A percentile compares a stretch with the other conserved stretches of the same genome.
These are phyloP conservation scores for Crotalus viridis DNA, from an alignment of 2,113 vertebrate genomes.

Conservation along the genomic window DNA sequence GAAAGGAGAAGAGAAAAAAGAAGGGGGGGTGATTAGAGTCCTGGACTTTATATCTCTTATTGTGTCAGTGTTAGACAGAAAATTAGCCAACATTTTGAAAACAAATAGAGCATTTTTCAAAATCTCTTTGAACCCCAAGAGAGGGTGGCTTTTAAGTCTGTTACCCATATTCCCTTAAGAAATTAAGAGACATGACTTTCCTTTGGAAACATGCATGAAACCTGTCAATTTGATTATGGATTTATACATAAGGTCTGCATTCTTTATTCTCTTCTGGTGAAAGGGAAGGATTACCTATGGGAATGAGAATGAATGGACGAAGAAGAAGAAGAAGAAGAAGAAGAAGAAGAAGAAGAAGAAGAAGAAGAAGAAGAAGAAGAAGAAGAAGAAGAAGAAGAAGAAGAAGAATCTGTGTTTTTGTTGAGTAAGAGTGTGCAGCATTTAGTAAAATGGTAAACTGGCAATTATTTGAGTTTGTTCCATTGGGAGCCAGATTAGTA, in stretches of 20 bases:
- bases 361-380: too few species aligned
- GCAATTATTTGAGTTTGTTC: not conserved
- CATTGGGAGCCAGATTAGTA: not conserved
- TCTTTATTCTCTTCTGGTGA: slow-evolving; percentile 24
- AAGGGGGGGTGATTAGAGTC: not conserved
- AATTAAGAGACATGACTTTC: slow-evolving; percentile 4
- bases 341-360: too few species aligned
- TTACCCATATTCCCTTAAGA: not conserved
- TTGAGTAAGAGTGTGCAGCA: not conserved
- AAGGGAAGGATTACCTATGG: not conserved
- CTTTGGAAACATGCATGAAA: not conserved
- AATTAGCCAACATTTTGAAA: slow-evolving; percentile 49
- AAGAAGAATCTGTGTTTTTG: too few species aligned
- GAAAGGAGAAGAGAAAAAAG: not conserved
- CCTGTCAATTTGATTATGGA: not conserved
- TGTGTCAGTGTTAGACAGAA: slow-evolving; percentile 46
- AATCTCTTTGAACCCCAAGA: slow-evolving; percentile 16
- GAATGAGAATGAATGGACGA: not conserved
- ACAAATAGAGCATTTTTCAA: slow-evolving; percentile 45
- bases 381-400: too few species aligned
- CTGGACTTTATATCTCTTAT: not conserved
- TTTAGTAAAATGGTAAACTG: too few species aligned
- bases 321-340: not conserved
- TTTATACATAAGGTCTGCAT: slow-evolving; percentile 19
- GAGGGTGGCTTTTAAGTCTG: slow-evolving; percentile 1